A percentile compares a stretch with the other conserved stretches of the same genome.
These are phyloP conservation scores for Cavia aperea DNA, from an alignment of 2,113 vertebrate species.

Conservation along the genomic window DNA sequence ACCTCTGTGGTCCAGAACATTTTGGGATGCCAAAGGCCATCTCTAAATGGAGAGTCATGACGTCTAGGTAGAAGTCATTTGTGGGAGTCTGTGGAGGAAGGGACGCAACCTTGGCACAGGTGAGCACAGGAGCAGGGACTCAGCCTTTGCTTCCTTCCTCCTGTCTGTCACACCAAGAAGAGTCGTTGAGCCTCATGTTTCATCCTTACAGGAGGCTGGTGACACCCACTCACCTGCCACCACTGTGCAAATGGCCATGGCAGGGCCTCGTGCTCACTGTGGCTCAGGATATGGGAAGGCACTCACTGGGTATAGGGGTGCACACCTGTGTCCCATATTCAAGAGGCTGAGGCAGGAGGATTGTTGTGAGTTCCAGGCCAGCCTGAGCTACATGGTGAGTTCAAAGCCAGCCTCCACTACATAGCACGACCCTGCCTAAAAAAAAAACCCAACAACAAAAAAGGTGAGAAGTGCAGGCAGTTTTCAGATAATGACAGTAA, in stretches of 20 bases:
- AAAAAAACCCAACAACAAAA: too few relatives aligned
- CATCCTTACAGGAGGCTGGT: background rate
- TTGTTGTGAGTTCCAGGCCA: too few relatives aligned
- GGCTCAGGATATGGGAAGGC: background rate
- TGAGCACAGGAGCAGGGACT: too few relatives aligned
- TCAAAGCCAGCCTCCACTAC: too few relatives aligned
- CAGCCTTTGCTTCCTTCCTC: background rate
- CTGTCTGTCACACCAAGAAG: background rate
- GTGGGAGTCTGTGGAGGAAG: background rate
- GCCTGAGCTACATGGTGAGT: too few relatives aligned
- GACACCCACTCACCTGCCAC: background rate
- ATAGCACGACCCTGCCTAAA: too few relatives aligned
- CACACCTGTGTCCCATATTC: too few relatives aligned
- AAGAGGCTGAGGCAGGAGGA: too few relatives aligned
- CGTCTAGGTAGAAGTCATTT: too few relatives aligned
- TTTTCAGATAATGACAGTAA: background rate
- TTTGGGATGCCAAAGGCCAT: background rate
- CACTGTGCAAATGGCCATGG: accelerated
- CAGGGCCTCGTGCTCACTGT: background rate
- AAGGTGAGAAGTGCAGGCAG: accelerated
- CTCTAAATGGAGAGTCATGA: background rate
- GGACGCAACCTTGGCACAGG: background rate
- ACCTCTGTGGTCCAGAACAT: background rate
- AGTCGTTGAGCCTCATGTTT: background rate
- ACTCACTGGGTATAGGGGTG: too few relatives aligned